Evolutionary conservation across 2,888 invertebrate species (phyloP).

Genomic region (Lithophane semibrunnea): DNA sequence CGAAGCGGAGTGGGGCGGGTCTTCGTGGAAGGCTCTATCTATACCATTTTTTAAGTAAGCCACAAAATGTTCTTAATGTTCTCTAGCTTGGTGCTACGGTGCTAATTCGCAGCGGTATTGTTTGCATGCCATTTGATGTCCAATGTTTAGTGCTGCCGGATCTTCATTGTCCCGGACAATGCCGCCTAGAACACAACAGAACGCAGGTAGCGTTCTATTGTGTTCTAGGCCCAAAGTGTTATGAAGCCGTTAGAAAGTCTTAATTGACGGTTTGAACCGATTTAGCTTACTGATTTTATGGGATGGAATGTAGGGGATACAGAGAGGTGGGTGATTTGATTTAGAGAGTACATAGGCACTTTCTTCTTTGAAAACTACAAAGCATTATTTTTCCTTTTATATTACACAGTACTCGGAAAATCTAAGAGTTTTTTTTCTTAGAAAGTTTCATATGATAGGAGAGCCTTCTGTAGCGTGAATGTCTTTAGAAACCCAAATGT

Average conservation of each 20-base stretch:
- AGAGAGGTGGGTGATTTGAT: not conserved
- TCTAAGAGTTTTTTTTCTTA: too few relatives aligned
- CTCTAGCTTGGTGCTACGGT: not conserved
- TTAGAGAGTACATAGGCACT: not conserved
- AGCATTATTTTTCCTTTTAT: too few relatives aligned
- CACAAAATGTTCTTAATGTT: conserved; percentile 12
- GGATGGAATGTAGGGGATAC: not conserved
- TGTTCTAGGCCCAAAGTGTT: conserved; percentile 47
- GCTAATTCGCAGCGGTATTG: conserved; percentile 59
- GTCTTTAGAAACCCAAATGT: too few relatives aligned
- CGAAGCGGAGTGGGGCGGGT: too few relatives aligned
- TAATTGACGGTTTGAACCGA: conserved; percentile 49
- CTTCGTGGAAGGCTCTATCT: too few relatives aligned
- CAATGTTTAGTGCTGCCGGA: conserved; percentile 55
- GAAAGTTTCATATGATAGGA: too few relatives aligned
- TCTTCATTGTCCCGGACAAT: conserved; percentile 61
- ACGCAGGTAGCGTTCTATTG: too few relatives aligned
- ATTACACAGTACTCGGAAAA: too few relatives aligned
- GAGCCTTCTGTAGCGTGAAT: too few relatives aligned
- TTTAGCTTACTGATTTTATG: conserved; percentile 19
- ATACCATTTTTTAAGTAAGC: not conserved
- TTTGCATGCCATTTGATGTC: conserved; percentile 61
- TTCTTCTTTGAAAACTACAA: not conserved
- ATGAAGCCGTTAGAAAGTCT: conserved; percentile 44
- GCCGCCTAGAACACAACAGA: conserved; percentile 58